phyloP scores from a whole-genome alignment of 2,113 vertebrate genomes.

The Caranx melampygus region DNA sequence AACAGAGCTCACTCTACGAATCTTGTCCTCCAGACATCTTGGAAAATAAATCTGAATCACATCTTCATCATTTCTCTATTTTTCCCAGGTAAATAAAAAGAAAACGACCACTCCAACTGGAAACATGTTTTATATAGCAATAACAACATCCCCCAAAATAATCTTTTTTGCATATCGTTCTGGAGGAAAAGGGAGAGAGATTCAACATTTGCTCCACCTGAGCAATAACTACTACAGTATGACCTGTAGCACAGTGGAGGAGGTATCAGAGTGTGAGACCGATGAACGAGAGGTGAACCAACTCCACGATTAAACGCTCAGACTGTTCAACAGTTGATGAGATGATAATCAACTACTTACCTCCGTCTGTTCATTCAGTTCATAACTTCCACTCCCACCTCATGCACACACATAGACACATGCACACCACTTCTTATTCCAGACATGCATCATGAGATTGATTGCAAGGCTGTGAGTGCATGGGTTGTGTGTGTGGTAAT shows the following conservation, averaged over 20 bases:
- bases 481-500: conserved; percentile 45
- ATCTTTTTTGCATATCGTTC: too few relatives aligned
- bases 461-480: conserved; percentile 46
- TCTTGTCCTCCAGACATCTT: too few relatives aligned
- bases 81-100: too few relatives aligned
- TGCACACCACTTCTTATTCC: conserved; percentile 60
- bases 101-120: too few relatives aligned
- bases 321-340: background rate
- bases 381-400: conserved; percentile 7
- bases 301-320: background rate
- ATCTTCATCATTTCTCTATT: too few relatives aligned
- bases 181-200: background rate
- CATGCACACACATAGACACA: conserved; percentile 8
- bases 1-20: too few relatives aligned
- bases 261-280: background rate
- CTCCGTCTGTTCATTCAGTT: background rate
- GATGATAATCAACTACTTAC: background rate
- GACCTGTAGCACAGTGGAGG: background rate
- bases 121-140: too few relatives aligned
- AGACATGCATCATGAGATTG: conserved; percentile 60
- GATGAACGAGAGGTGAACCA: background rate
- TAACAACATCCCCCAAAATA: too few relatives aligned
- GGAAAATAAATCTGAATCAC: too few relatives aligned
- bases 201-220: background rate
- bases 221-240: too few relatives aligned